Evolutionary conservation across 1,140 invertebrate genomes (phyloP), one percentile per base, ranked within the genome.

Genomic region (Holcopasites calliopsidis): DNA sequence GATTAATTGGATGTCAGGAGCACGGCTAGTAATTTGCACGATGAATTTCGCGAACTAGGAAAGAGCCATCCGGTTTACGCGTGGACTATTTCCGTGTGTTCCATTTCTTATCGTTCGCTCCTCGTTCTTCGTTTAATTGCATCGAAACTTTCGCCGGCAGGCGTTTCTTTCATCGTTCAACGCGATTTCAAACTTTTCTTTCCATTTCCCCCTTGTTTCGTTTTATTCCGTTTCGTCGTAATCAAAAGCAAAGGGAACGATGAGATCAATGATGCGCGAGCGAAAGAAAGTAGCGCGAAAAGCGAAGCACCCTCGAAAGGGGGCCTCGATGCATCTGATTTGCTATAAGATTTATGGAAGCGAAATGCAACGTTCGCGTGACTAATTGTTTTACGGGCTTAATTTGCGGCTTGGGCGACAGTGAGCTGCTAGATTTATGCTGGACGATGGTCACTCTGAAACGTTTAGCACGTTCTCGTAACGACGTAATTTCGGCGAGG

Each of bases 1-100:
- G 83, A 84, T 84, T 84, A 81, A 84, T 84, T 75, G 68, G 47
- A 84, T 55, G 83, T 81, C 71, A 77, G 70, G 13, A 75, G 69
- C 64, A 80, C 65, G 35, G 42, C 52, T 40, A 74, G 40, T 84
- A 84, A 84, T 84, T 84, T 84, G 50, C 70, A 26, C 31, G 78
- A 71, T 52, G 66, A 83, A 83, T 83, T 74, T 75, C 71, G 49
- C 47, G 10, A 69, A 68, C 65, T 74, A 38, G 47, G 54, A 74
- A 73, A 81, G 77, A 57, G 75, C 66, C 57, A 61, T 49, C 69
- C 69, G 76, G 68, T 80, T 72, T 80, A 69, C 58, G 42, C 55
- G 50, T 52, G 40, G 35, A 33, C 47, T n/a, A 35, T 66, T 52
- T n/a, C 21, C 54, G 28, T n/a, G n/a, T n/a, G n/a, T 50, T 33